Evolutionary conservation across 2,888 invertebrate species (phyloP).

Genomic region (Eumerus sabulonum): DNA sequence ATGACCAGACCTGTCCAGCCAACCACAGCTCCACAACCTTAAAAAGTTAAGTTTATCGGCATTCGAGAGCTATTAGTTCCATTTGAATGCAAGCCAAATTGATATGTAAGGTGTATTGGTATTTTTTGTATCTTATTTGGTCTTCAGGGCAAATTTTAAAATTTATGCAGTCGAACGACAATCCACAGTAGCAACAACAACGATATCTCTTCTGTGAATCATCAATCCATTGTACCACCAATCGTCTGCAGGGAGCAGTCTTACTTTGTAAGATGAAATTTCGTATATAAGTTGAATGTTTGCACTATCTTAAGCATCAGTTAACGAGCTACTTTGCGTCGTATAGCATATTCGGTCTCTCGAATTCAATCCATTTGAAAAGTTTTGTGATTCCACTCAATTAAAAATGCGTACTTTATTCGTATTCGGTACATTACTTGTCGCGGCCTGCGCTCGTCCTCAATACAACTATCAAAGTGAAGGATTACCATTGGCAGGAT

Average conservation of each 20-base stretch:
- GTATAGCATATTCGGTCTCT: slow-evolving; percentile 56
- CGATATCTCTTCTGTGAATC: slow-evolving; percentile 46
- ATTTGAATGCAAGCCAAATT: slow-evolving; percentile 29
- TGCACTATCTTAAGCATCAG: slow-evolving; percentile 61
- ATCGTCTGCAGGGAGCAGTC: slow-evolving; percentile 35
- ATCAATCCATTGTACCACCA: slow-evolving; percentile 40
- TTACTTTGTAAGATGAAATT: too few species aligned
- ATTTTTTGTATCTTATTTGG: slow-evolving; percentile 6
- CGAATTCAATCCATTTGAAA: slow-evolving; percentile 9
- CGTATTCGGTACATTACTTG: slow-evolving; percentile 70
- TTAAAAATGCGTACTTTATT: slow-evolving; percentile 71
- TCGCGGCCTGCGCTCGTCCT: slow-evolving; percentile 72
- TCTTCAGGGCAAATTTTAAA: slow-evolving; percentile 27
- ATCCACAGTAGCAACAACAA: slow-evolving; percentile 57
- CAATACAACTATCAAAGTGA: slow-evolving; percentile 74
- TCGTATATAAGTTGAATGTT: slow-evolving; percentile 66
- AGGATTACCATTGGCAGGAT: slow-evolving; percentile 59
- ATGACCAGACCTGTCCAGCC: slow-evolving; percentile 13
- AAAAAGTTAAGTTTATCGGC: slow-evolving; percentile 25
- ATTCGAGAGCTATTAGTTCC: slow-evolving; percentile 25
- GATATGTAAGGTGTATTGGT: slow-evolving; percentile 17
- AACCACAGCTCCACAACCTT: neutral
- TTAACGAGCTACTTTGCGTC: slow-evolving; percentile 61
- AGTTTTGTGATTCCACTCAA: too few species aligned
- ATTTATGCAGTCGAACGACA: slow-evolving; percentile 32